Percentiles rank a stretch among this genome's conserved stretches.
These are phyloP conservation scores for Eidolon dupreanum DNA, from an alignment of 2,797 vertebrate genomes.

Conservation along the genomic window DNA sequence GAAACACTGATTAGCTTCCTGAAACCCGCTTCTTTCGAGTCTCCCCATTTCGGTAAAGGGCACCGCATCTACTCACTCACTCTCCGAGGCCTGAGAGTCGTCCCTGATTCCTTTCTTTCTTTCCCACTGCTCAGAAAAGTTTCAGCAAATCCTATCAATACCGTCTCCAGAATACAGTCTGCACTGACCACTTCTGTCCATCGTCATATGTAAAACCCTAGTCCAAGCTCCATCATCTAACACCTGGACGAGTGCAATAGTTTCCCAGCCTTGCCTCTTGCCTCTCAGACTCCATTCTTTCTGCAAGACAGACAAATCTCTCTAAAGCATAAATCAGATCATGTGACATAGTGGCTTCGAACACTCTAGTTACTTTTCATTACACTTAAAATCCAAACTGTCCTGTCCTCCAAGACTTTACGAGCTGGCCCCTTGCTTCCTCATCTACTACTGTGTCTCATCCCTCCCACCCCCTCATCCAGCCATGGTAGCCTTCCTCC, in stretches of 20 bases:
- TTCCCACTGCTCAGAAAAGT: neutral
- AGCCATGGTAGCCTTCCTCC: neutral
- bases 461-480: neutral
- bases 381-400: neutral
- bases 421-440: neutral
- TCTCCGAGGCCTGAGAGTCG: neutral
- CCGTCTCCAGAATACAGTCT: neutral
- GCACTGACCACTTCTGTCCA: neutral
- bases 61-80: neutral
- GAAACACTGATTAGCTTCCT: neutral
- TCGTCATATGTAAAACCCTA: neutral
- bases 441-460: accelerated
- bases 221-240: neutral
- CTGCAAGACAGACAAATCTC: neutral
- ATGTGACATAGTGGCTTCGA: neutral
- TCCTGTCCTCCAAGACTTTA: neutral
- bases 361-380: neutral
- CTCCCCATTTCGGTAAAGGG: neutral
- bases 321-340: neutral
- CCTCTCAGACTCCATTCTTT: neutral
- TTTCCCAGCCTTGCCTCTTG: too few relatives aligned
- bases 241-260: neutral
- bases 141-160: neutral
- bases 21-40: neutral
- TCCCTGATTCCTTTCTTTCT: neutral